Percentiles rank a stretch among this genome's conserved stretches.
These are phyloP conservation scores for Ips nitidus DNA, from an alignment of 1,140 invertebrate genomes.

Conservation along the genomic window DNA sequence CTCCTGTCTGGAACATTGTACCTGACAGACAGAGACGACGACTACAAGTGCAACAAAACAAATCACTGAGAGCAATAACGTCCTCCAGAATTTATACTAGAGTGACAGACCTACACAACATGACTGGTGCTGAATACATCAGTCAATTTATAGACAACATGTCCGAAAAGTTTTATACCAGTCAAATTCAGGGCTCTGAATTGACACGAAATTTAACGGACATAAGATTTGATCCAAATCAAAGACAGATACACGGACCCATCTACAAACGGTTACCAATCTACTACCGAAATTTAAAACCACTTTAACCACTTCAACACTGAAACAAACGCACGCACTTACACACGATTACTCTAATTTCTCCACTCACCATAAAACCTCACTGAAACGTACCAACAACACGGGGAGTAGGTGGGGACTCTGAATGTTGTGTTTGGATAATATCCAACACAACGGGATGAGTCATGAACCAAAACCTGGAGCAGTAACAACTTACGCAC, in stretches of 20 bases:
- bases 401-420: no score
- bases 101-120: not conserved
- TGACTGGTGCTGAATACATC: not conserved
- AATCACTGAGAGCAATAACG: not conserved
- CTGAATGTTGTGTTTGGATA: no score
- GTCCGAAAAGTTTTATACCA: not conserved
- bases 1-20: not conserved
- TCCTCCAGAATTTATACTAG: not conserved
- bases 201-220: not conserved
- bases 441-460: no score
- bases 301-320: not conserved
- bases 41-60: conserved; percentile 2
- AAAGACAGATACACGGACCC: not conserved
- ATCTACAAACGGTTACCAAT: not conserved
- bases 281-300: not conserved
- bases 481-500: no score
- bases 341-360: no score
- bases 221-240: not conserved
- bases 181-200: not conserved
- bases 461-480: no score
- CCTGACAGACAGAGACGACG: not conserved
- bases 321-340: no score
- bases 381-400: no score
- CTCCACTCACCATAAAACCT: no score
- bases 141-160: not conserved